Conservation (phyloP, 1,140 invertebrate genomes). For the Pemphigus obesinymphae region DNA sequence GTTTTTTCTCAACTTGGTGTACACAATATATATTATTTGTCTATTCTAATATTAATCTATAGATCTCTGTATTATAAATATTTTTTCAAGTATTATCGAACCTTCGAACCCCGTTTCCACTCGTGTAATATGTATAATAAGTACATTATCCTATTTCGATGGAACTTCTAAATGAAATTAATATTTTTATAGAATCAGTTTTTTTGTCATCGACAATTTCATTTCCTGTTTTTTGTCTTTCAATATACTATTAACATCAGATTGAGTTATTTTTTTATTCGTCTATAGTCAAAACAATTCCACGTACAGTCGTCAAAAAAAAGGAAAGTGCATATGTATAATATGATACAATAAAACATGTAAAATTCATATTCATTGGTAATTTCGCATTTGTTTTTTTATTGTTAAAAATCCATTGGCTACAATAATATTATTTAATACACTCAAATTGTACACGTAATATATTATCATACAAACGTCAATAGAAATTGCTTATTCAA, state of each 20-base stretch:
- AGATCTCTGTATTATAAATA: no score
- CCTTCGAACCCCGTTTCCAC: no score
- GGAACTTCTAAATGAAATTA: not conserved
- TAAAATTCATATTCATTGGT: slow-evolving; percentile 10
- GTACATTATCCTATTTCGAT: not conserved
- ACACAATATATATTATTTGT: no score
- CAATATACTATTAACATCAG: not conserved
- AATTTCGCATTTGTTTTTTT: slow-evolving; percentile 22
- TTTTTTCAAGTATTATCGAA: no score
- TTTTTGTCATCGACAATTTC: not conserved
- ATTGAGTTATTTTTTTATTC: not conserved
- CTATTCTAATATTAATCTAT: no score
- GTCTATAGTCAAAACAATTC: not conserved
- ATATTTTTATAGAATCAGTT: not conserved
- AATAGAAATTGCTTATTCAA: slow-evolving; percentile 14
- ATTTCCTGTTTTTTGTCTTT: slow-evolving; percentile 18
- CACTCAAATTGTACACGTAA: not conserved
- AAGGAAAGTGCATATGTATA: slow-evolving; percentile 22
- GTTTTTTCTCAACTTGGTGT: no score
- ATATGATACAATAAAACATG: slow-evolving; percentile 14
- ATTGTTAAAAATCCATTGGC: not conserved
- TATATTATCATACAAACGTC: not conserved
- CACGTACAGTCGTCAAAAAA: not conserved
- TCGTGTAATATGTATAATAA: no score
- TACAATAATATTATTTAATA: slow-evolving; percentile 3